phyloP scores from a whole-genome alignment of 2,113 vertebrate genomes.

The Pampusana beccarii region DNA sequence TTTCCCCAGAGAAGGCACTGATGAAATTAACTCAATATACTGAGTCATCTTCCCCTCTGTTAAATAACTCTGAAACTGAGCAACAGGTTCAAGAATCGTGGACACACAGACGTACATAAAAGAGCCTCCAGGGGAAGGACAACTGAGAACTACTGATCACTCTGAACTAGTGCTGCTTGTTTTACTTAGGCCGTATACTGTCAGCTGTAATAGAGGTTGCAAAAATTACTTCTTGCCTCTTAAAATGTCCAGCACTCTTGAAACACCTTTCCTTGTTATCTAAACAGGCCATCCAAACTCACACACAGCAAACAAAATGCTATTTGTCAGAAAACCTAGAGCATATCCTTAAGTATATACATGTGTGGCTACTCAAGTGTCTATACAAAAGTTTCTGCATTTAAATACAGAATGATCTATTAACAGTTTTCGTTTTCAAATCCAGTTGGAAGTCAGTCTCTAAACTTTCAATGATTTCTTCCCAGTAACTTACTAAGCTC shows the following conservation, averaged over 20 bases:
- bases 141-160: background rate
- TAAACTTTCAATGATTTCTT: background rate
- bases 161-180: background rate
- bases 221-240: background rate
- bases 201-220: background rate
- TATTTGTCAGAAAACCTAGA: background rate
- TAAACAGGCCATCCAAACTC: background rate
- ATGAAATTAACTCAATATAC: background rate
- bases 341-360: background rate
- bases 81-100: background rate
- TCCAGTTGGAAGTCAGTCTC: background rate
- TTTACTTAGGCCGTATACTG: background rate
- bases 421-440: background rate
- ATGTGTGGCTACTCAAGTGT: background rate
- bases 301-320: background rate
- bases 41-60: background rate
- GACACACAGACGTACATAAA: fast-evolving
- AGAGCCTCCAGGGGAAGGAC: background rate
- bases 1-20: background rate
- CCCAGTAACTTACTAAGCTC: background rate
- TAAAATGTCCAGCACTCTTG: background rate
- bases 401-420: background rate
- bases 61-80: background rate
- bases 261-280: background rate
- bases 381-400: background rate